Conservation (phyloP, 2,113 vertebrate species). For the Poecile atricapillus region DNA sequence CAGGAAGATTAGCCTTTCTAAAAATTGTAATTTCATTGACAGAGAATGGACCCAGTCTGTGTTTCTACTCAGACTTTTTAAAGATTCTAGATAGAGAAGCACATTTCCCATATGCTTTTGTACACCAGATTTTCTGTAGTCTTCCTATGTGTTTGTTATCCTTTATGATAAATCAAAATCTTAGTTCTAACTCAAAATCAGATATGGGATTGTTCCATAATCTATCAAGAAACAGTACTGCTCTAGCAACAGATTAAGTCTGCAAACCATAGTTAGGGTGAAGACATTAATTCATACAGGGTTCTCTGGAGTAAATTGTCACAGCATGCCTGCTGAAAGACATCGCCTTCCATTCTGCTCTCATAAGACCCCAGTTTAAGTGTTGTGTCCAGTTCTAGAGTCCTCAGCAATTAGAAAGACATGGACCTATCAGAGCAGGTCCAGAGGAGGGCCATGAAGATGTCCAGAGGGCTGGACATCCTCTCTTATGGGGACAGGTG, state of each 20-base stretch:
- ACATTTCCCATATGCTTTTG: not conserved
- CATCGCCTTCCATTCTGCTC: not conserved
- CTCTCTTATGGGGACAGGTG: not conserved
- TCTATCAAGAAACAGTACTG: not conserved
- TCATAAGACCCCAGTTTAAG: not conserved
- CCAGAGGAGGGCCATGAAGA: not conserved
- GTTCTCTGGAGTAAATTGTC: not conserved
- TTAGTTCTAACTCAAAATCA: not conserved
- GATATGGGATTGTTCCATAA: not conserved
- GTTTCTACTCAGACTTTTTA: not conserved
- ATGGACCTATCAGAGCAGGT: not conserved
- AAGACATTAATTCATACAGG: not conserved
- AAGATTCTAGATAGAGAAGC: not conserved
- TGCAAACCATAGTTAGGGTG: not conserved
- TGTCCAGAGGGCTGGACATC: not conserved
- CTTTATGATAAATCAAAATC: not conserved
- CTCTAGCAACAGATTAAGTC: not conserved
- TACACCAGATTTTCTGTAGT: not conserved
- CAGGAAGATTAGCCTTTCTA: not conserved
- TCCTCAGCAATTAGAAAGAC: not conserved
- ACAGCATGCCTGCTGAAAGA: not conserved
- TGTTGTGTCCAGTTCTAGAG: not conserved
- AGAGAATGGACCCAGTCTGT: not conserved
- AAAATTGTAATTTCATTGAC: not conserved
- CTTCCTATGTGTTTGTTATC: not conserved